Conservation (phyloP, 2,113 vertebrate species). For the Gobius niger region DNA sequence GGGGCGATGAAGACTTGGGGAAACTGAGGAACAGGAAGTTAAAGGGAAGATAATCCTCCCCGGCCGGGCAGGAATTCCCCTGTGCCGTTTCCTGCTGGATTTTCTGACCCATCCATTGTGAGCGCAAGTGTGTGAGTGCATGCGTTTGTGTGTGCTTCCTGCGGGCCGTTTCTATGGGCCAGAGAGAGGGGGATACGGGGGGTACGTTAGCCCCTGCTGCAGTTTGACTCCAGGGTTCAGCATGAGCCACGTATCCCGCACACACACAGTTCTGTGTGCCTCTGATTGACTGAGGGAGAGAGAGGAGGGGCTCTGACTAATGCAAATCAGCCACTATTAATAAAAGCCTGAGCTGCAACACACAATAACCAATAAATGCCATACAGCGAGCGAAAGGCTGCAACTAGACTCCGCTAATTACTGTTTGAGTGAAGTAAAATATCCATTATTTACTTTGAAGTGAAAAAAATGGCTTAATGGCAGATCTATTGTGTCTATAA, state of each 20-base stretch:
- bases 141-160: conserved; percentile 46
- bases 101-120: conserved; percentile 56
- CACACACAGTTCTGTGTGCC: conserved; percentile 63
- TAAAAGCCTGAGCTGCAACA: conserved; percentile 51
- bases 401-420: conserved; percentile 15
- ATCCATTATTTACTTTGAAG: not conserved
- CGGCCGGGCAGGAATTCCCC: conserved; percentile 70
- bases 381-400: not conserved
- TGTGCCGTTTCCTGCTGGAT: conserved; percentile 69
- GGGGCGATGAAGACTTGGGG: conserved; percentile 34
- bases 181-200: conserved; percentile 42
- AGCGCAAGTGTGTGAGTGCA: conserved; percentile 19
- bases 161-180: conserved; percentile 59
- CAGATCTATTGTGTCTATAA: not conserved
- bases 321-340: conserved; percentile 66
- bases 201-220: conserved; percentile 69
- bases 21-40: conserved; percentile 59
- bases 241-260: conserved; percentile 58
- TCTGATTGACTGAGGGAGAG: conserved; percentile 19
- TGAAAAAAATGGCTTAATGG: conserved; percentile 7
- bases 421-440: not conserved
- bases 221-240: conserved; percentile 74
- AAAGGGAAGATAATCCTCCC: conserved; percentile 67
- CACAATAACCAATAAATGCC: conserved; percentile 18
- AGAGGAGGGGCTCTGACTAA: conserved; percentile 52